These are phyloP conservation scores for Hemaris fuciformis DNA, from an alignment of 2,888 invertebrate species.

Conservation along the genomic window DNA sequence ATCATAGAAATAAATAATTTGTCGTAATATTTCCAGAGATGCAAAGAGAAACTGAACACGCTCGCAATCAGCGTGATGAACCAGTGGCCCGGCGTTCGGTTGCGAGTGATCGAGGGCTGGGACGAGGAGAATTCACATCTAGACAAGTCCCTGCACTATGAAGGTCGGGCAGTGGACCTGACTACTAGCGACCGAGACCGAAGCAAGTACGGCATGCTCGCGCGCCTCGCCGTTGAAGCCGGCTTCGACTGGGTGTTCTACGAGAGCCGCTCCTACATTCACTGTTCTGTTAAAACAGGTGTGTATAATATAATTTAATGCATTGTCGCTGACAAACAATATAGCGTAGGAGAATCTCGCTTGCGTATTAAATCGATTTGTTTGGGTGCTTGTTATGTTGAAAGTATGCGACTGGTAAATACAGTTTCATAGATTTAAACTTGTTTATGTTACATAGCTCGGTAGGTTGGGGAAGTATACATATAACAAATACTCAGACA, in stretches of 20 bases:
- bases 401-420: background rate
- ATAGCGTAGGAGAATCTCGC: constrained; percentile 5
- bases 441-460: no score
- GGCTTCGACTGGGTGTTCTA: constrained; percentile 99
- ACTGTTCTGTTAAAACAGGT: constrained; percentile 99
- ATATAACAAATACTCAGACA: no score
- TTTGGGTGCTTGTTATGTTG: constrained; percentile 2
- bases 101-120: constrained; percentile 97
- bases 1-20: background rate
- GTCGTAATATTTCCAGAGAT: constrained; percentile 87
- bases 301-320: constrained; percentile 42
- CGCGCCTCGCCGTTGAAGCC: constrained; percentile 96
- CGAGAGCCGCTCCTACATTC: constrained; percentile 96
- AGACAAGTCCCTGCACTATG: constrained; percentile 95
- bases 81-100: constrained; percentile 97
- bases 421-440: no score
- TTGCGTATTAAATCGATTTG: constrained; percentile 7
- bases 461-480: no score
- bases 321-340: background rate
- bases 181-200: constrained; percentile 96
- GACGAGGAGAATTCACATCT: constrained; percentile 92
- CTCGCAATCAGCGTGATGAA: constrained; percentile 98
- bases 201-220: constrained; percentile 97
- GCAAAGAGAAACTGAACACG: constrained; percentile 96
- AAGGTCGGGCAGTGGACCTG: constrained; percentile 97